Evolutionary conservation across 1,140 invertebrate genomes (phyloP).

Genomic region (Drosophila pectinifera): DNA sequence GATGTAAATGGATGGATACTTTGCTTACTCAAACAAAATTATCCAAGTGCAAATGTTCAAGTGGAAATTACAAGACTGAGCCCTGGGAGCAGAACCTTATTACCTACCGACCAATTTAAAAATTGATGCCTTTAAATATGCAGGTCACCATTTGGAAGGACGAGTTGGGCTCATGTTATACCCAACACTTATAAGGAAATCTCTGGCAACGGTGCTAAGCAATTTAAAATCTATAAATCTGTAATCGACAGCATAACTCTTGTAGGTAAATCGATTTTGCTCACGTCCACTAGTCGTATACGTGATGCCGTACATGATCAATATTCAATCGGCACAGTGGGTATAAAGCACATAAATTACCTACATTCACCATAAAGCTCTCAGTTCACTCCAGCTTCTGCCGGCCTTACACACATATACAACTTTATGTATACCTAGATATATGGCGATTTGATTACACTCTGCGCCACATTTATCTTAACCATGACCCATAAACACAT

Average conservation of each 20-base stretch:
- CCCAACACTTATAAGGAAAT: background rate
- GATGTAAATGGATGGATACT: conserved; percentile 38
- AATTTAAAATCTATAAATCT: conserved; percentile 44
- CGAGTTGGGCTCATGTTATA: background rate
- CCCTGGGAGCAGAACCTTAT: background rate
- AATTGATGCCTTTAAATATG: conserved; percentile 24
- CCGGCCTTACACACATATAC: background rate
- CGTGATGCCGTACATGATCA: conserved; percentile 44
- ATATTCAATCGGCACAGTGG: conserved; percentile 43
- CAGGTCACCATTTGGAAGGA: background rate
- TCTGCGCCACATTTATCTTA: conserved; percentile 58
- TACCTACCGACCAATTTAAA: conserved; percentile 32
- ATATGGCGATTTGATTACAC: conserved; percentile 37
- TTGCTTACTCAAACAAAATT: conserved; percentile 39
- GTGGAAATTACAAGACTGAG: conserved; percentile 7
- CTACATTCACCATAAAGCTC: conserved; percentile 38
- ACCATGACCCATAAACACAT: conserved; percentile 44
- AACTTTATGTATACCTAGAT: conserved; percentile 2
- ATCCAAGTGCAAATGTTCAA: conserved; percentile 11
- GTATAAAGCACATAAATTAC: conserved; percentile 36
- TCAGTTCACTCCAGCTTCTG: conserved; percentile 9
- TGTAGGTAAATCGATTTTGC: conserved; percentile 33
- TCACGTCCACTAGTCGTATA: conserved; percentile 30
- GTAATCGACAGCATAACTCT: conserved; percentile 17
- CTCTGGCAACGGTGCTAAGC: background rate